These are phyloP conservation scores for Elephantulus edwardii DNA, from an alignment of 2,113 vertebrate genomes.

Conservation along the genomic window DNA sequence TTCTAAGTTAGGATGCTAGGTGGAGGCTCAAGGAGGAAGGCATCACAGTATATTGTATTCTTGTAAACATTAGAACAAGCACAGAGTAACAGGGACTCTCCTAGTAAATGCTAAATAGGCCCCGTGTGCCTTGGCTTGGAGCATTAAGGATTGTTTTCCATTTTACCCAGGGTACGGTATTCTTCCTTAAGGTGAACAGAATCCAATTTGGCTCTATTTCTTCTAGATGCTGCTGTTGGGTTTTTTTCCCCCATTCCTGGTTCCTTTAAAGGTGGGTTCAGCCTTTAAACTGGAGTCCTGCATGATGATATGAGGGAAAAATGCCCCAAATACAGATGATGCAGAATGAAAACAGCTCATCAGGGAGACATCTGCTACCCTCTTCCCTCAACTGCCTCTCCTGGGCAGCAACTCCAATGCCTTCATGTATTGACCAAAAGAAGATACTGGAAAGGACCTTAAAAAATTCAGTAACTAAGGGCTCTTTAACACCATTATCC, in stretches of 20 bases:
- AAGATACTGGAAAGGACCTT: background rate
- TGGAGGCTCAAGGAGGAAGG: slow-evolving; percentile 70
- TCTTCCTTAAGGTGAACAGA: slow-evolving; percentile 2
- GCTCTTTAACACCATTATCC: background rate
- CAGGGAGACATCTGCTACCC: background rate
- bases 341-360: background rate
- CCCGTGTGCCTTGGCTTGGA: background rate
- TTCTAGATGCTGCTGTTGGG: background rate
- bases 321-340: background rate
- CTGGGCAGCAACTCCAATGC: background rate
- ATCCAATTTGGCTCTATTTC: slow-evolving; percentile 31
- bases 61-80: slow-evolving; percentile 82
- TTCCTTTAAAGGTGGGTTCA: background rate
- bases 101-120: slow-evolving; percentile 12
- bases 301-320: background rate
- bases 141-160: background rate
- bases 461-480: background rate
- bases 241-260: background rate
- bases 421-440: background rate
- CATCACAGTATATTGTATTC: slow-evolving; percentile 83
- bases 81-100: slow-evolving; percentile 54
- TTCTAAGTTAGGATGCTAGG: slow-evolving; percentile 70
- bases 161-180: background rate
- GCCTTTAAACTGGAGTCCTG: background rate
- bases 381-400: background rate